phyloP scores from a whole-genome alignment of 2,888 invertebrate species.

The Lithophane leautieri region DNA sequence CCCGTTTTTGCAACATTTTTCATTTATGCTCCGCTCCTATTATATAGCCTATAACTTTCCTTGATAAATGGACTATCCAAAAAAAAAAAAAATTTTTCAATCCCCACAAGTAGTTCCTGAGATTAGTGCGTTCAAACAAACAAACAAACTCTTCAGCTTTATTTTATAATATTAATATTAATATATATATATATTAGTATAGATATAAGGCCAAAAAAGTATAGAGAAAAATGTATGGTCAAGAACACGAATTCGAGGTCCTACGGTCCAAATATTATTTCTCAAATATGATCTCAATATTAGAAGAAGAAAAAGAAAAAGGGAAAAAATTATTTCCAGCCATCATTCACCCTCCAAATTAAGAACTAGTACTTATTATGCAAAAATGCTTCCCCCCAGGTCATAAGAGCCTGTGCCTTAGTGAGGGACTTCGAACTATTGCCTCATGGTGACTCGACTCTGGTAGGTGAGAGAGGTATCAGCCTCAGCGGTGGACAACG shows the following conservation, averaged over 20 bases:
- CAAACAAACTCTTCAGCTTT: too few species aligned
- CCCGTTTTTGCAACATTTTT: too few species aligned
- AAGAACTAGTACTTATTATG: neutral
- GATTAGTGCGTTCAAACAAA: too few species aligned
- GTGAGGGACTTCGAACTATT: constrained; percentile 92
- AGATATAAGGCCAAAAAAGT: neutral
- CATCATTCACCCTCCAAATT: neutral
- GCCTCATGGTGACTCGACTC: constrained; percentile 93
- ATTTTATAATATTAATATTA: too few species aligned
- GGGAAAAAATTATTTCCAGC: neutral
- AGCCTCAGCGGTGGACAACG: constrained; percentile 95
- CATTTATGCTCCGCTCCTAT: too few species aligned
- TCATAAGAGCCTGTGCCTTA: constrained; percentile 92
- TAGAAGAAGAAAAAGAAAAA: neutral
- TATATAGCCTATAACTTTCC: too few species aligned
- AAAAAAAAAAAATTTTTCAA: too few species aligned
- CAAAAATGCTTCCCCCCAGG: constrained; percentile 67
- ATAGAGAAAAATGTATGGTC: neutral
- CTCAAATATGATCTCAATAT: too few species aligned
- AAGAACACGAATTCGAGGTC: neutral
- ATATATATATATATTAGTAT: too few species aligned
- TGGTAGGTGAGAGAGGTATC: constrained; percentile 95
- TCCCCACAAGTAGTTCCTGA: too few species aligned
- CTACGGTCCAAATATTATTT: too few species aligned
- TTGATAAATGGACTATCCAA: too few species aligned